Evolutionary conservation across 2,888 invertebrate species (phyloP), one percentile per base, ranked within the genome.

Genomic region (Dasysyrphus albostriatus): DNA sequence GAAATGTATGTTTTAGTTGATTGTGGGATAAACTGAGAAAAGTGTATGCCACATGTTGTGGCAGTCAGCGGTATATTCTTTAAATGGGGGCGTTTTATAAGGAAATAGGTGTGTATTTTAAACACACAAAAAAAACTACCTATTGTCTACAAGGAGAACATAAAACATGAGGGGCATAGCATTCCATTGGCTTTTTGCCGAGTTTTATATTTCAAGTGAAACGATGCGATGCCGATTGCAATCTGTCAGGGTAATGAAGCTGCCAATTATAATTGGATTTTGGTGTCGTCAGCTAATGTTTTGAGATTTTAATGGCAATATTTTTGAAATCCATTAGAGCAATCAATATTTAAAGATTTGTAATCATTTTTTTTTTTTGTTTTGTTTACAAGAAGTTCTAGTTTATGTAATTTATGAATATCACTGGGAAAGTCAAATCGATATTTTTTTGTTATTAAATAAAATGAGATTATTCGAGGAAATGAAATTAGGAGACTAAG

Each of bases 101-200:
- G 42, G 77, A 69, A 85, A 84, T 65, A 73, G 75, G 76, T 76
- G 76, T 73, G 58, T 75, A 47, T 56, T 73, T 75, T 61, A n/a
- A 37, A 49, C 32, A 7, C 14, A 32, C 39, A 72, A 16, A 14
- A 14, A 24, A 24, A 24, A 24, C 24, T 24, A 24, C 24, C 24
- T 24, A 19, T 42, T 65, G 58, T 72, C 72, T 75, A 34, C 39
- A 58, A 58, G 37, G 56, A 19, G 16, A 59, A 59, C 16, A 14
- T n/a, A 8, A 1, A 6, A 58, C 6, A 14, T 7, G 47, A 34
- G 32, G 19, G 10, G n/a, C 69, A 74, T 24, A 24, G 49, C 63
- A 77, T 70, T 85, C 77, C 77, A 82, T 85, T 85, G 85, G 85
- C 82, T 16, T 47, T 56, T 19, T 82, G 77, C 85, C 85, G 42